Evolutionary conservation across 2,888 invertebrate species (phyloP), one percentile per base, ranked within the genome.

Genomic region (Anodontia alba): DNA sequence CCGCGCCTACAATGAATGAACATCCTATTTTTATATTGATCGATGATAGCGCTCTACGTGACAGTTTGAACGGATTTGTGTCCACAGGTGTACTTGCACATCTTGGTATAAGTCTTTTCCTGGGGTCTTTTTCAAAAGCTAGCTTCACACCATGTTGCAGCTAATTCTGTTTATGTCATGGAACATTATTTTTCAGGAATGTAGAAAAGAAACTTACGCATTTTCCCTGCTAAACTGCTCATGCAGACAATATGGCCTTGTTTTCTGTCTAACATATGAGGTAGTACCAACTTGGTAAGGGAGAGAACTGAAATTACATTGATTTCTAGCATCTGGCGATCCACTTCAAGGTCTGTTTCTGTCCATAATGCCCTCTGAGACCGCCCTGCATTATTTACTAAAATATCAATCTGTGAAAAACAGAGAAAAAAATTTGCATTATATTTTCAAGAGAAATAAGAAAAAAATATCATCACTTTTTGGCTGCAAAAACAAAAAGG

Each of bases 371-470:
- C 97, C 83, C 97, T 95, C 93, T 98, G 97, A 10, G 97, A 97
- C 75, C 97, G 95, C 0, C 97, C 97, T 0, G 97, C 97, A 95
- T 98, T 98, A 92, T 97, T 97, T 0, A 98, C 96, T 49, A 98
- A 95, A 77, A 97, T 96, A 92, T 98, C 97, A 57, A 98, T 94
- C 95, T 96, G 93, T 5, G 46, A 72, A 29, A 33, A n/a, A 73
- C 2, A 8, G 38, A 46, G 3, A 33, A 31, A 7, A 62, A 33
- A 33, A 62, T 3, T 29, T 54, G 54, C n/a, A n/a, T n/a, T n/a
- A n/a, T n/a, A n/a, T n/a, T n/a, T n/a, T n/a, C n/a, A 46, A 46
- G 17, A 46, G n/a, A n/a, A n/a, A n/a, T n/a, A n/a, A n/a, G n/a
- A n/a, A n/a, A n/a, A n/a, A n/a, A n/a, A n/a, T n/a, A 46, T 20